Percentiles rank a stretch among this genome's conserved stretches.
Evolutionary conservation across 2,113 vertebrate species (phyloP).

Genomic region (Stegostoma tigrinum): DNA sequence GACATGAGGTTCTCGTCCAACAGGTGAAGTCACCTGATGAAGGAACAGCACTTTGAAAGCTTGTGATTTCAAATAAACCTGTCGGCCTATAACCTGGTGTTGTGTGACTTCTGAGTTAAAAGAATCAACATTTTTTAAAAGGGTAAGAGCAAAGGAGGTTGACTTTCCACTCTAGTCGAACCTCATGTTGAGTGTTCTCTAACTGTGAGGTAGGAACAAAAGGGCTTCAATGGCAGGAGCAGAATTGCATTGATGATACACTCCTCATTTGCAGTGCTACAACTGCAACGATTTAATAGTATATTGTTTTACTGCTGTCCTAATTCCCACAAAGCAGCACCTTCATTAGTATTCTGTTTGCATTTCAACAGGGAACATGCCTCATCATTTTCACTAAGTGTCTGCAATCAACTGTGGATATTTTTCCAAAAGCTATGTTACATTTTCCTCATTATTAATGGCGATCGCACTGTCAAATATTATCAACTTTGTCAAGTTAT

Average conservation of each 20-base stretch:
- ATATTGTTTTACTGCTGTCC: neutral
- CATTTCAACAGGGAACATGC: neutral
- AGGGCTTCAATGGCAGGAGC: neutral
- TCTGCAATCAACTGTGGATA: neutral
- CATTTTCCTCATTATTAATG: neutral
- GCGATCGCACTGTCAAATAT: neutral
- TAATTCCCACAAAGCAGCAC: neutral
- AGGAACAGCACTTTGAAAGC: too few relatives aligned
- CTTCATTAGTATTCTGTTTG: constrained; percentile 22
- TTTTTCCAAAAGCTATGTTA: neutral
- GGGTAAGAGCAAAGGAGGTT: neutral
- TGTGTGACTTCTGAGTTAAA: too few relatives aligned
- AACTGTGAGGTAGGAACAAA: neutral
- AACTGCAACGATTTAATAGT: constrained; percentile 13
- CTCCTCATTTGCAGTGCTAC: neutral
- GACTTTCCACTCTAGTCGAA: neutral
- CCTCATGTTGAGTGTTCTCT: neutral
- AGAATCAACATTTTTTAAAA: neutral
- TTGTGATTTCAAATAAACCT: too few relatives aligned
- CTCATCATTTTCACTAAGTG: neutral
- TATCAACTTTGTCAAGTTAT: neutral
- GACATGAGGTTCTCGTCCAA: too few relatives aligned
- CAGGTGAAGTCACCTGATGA: too few relatives aligned
- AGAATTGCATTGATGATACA: neutral
- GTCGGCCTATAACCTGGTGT: too few relatives aligned